A percentile compares a stretch with the other conserved stretches of the same genome.
Conservation (phyloP, 2,113 vertebrate species). For the Mystacornis crossleyi region DNA sequence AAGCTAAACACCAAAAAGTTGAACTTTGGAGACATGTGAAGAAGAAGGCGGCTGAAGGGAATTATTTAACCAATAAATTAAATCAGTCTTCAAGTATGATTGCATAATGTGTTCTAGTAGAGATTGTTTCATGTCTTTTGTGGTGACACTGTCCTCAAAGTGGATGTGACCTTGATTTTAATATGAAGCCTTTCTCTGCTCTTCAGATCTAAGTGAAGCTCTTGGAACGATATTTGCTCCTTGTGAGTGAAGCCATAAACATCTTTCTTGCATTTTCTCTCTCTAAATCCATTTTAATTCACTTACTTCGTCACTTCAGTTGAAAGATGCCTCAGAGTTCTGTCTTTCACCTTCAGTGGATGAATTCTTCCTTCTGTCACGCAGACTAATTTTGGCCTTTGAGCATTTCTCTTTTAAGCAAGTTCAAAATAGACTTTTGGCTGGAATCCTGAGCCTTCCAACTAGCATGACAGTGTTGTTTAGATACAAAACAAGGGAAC, state of each 20-base stretch:
- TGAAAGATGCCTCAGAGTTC: constrained; percentile 20
- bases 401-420: constrained; percentile 36
- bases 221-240: neutral
- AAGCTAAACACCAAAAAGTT: neutral
- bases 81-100: neutral
- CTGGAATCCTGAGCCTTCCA: constrained; percentile 48
- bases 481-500: neutral
- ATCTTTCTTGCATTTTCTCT: neutral
- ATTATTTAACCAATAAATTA: constrained; percentile 8
- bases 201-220: neutral
- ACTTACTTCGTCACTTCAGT: neutral
- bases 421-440: constrained; percentile 66
- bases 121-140: constrained; percentile 44
- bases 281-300: neutral
- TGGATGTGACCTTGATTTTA: constrained; percentile 50
- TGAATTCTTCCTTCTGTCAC: constrained; percentile 45
- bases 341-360: constrained; percentile 49
- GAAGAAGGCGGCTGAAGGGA: neutral
- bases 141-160: neutral
- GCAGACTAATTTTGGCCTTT: constrained; percentile 44
- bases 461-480: neutral
- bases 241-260: neutral
- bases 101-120: neutral
- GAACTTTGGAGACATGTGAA: neutral
- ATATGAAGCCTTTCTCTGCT: neutral